These are phyloP conservation scores for Xyrichtys novacula DNA, from an alignment of 2,797 vertebrate species.

Conservation along the genomic window DNA sequence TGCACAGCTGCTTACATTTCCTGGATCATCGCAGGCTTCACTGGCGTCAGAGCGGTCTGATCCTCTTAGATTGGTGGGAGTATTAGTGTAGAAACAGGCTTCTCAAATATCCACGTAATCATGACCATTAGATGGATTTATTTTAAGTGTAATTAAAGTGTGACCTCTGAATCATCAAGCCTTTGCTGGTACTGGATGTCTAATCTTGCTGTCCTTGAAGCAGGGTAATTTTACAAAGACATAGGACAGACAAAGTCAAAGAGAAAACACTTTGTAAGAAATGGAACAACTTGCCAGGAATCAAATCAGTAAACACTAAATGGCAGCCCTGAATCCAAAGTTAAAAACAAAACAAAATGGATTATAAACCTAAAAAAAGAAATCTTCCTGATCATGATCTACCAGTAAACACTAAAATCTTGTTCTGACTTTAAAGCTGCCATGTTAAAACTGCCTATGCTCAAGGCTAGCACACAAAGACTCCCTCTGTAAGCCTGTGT, in stretches of 20 bases:
- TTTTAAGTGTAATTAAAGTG: constrained; percentile 53
- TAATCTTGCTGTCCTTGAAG: constrained; percentile 19
- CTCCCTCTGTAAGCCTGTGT: constrained; percentile 66
- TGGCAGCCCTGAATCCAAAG: background rate
- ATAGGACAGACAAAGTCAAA: constrained; percentile 7
- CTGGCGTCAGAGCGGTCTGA: constrained; percentile 42
- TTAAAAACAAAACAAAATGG: too few species aligned
- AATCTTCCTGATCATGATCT: too few species aligned
- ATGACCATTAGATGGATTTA: constrained; percentile 48
- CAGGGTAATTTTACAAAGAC: constrained; percentile 8
- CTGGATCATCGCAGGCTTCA: constrained; percentile 35
- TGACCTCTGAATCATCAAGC: constrained; percentile 12
- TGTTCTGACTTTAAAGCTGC: constrained; percentile 50
- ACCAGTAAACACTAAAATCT: constrained; percentile 32
- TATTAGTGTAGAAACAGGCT: constrained; percentile 39
- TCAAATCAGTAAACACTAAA: background rate
- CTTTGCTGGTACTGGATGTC: background rate
- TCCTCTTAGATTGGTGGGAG: constrained; percentile 49
- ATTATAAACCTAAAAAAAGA: constrained; percentile 48
- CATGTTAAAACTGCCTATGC: constrained; percentile 37
- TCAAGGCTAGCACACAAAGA: constrained; percentile 61
- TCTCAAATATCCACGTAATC: constrained; percentile 46
- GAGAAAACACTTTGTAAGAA: constrained; percentile 10
- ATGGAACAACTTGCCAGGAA: background rate
- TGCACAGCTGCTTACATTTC: constrained; percentile 45